A percentile compares a stretch with the other conserved stretches of the same genome.
Evolutionary conservation across 2,888 invertebrate genomes (phyloP).

Genomic region (Gerris lacustris): DNA sequence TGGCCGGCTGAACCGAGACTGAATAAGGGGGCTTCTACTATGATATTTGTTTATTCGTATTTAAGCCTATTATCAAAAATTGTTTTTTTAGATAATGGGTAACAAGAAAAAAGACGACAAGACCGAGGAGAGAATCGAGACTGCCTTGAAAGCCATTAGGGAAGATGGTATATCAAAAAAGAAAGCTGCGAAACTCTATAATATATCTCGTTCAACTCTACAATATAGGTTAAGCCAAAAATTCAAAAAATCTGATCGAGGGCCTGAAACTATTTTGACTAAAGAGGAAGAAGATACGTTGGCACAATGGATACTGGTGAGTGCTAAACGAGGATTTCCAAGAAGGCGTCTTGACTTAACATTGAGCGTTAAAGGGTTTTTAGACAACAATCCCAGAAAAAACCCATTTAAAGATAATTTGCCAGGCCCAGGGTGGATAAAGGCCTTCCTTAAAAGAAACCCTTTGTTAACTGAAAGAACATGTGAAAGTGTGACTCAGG

Average conservation of each 20-base stretch:
- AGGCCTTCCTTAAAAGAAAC: slow-evolving; percentile 23
- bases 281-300: slow-evolving; percentile 6
- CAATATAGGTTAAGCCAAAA: slow-evolving; percentile 13
- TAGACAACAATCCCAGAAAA: slow-evolving; percentile 2
- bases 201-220: slow-evolving; percentile 11
- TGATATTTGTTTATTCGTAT: no score
- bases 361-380: slow-evolving; percentile 11
- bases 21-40: no score
- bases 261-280: slow-evolving; percentile 10
- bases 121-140: no score
- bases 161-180: no score
- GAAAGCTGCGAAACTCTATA: slow-evolving; percentile 12
- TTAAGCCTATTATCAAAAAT: no score
- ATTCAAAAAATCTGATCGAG: not conserved
- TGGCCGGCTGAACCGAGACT: no score
- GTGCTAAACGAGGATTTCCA: slow-evolving; percentile 16
- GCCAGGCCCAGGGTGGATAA: slow-evolving; percentile 26
- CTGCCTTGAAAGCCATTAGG: no score
- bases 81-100: no score
- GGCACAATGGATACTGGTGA: slow-evolving; percentile 10
- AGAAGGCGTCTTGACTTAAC: slow-evolving; percentile 6
- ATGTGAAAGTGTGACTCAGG: slow-evolving; percentile 24
- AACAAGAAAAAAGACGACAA: no score
- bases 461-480: slow-evolving; percentile 21
- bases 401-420: slow-evolving; percentile 25